Evolutionary conservation across 1,140 invertebrate genomes (phyloP).

Genomic region (Aphelenchoides besseyi): DNA sequence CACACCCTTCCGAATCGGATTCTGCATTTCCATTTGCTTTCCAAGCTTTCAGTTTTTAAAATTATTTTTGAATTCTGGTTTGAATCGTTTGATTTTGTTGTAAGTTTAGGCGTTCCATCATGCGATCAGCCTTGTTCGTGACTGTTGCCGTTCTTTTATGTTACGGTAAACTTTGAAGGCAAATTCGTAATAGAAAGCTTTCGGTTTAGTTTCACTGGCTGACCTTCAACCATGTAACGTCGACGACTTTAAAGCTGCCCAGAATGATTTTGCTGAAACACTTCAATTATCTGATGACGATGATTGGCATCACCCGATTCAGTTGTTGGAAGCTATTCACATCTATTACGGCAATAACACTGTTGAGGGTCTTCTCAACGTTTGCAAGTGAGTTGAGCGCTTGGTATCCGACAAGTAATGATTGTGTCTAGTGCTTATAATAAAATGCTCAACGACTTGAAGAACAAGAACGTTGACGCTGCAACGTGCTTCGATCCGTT

Average conservation of each 20-base stretch:
- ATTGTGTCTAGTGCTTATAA: not conserved
- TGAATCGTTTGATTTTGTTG: not conserved
- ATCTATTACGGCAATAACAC: not conserved
- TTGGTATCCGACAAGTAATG: not conserved
- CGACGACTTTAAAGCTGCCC: slow-evolving; percentile 10
- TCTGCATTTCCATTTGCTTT: not conserved
- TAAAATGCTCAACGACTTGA: not conserved
- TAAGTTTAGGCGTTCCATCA: not conserved
- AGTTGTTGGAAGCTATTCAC: slow-evolving; percentile 12
- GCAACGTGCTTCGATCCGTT: slow-evolving; percentile 16
- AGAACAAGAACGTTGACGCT: slow-evolving; percentile 6
- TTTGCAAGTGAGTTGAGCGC: slow-evolving; percentile 19
- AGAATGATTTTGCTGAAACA: not conserved
- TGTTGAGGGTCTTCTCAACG: not conserved
- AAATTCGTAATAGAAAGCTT: not conserved
- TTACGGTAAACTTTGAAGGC: not conserved
- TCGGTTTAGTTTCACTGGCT: not conserved
- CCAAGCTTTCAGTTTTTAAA: not conserved
- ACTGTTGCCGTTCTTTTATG: not conserved
- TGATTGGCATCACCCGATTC: slow-evolving; percentile 6
- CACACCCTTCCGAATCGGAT: not conserved
- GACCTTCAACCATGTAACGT: not conserved
- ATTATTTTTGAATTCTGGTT: no score
- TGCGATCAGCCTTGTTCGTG: not conserved
- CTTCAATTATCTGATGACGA: not conserved